Evolutionary conservation across 92 coral and sea anemone species (phyloP), one percentile per base, ranked within the genome.

Genomic region (Epizoanthus scotinus): DNA sequence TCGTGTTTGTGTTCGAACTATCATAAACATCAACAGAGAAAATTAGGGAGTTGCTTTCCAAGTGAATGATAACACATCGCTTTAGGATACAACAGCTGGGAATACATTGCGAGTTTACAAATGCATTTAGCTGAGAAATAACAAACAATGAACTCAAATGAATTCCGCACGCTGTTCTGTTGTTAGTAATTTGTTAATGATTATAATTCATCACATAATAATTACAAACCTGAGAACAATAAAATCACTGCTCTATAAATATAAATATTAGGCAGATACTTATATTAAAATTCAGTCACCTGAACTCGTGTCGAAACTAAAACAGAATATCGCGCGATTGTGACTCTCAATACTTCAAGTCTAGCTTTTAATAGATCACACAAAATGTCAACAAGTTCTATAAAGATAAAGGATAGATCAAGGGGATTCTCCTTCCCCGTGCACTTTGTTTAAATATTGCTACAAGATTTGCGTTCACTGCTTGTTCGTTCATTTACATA

Each of bases 41-140:
- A 52, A 21, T 60, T 64, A 29, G 65, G 79, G 79, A 56, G 79
- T 57, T 73, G 67, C 36, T 34, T 56, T 73, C 53, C 36, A 38
- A 56, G 15, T 55, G 68, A 58, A 74, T 57, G 58, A 58, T 15
- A 38, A 59, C 38, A 25, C 19, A 75, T 59, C 52, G 81, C 81
- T 60, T 38, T 15, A n/a, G 81, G 75, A 54, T 67, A 20, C 50
- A 26, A 56, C 47, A 56, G 50, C n/a, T n/a, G n/a, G n/a, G n/a
- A n/a, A n/a, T n/a, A n/a, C n/a, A 55, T 31, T 44, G 52, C 25
- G 18, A 9, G 24, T 29, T 12, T 38, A n/a, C n/a, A 56, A 29
- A 67, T 67, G 20, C 24, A 34, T 38, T 31, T 59, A 36, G 57
- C 25, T 38, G n/a, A 34, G 27, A 55, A 74, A 36, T 20, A 20